Percentiles rank a stretch among this genome's conserved stretches.
phyloP scores from a whole-genome alignment of 1,140 invertebrate species.

The Caligus rogercresseyi region DNA sequence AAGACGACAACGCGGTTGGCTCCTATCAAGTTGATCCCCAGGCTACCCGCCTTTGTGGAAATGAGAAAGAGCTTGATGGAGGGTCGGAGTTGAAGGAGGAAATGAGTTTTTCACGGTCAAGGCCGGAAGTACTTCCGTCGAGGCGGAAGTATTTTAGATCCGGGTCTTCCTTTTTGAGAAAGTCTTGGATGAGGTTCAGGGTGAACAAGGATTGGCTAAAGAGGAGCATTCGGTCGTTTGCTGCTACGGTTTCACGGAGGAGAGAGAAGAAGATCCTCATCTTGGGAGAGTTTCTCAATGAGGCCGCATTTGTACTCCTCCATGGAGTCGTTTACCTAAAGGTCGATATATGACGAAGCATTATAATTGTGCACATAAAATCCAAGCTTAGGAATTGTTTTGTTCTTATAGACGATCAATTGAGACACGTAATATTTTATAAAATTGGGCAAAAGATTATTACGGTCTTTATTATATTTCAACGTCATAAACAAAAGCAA shows the following conservation, averaged over 20 bases:
- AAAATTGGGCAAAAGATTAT: too few species aligned
- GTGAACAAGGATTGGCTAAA: constrained; percentile 94
- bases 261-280: constrained; percentile 87
- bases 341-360: constrained; percentile 15
- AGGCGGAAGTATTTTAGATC: constrained; percentile 33
- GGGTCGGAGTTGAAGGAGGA: constrained; percentile 82
- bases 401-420: too few species aligned
- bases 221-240: constrained; percentile 79
- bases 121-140: constrained; percentile 81
- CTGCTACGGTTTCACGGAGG: constrained; percentile 61
- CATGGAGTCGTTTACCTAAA: constrained; percentile 57
- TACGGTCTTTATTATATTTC: too few species aligned
- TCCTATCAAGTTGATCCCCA: constrained; percentile 93
- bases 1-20: constrained; percentile 93
- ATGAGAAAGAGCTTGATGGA: constrained; percentile 71
- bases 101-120: constrained; percentile 87
- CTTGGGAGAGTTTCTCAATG: constrained; percentile 86
- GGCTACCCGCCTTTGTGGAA: constrained; percentile 86
- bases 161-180: constrained; percentile 50
- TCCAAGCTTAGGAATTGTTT: too few species aligned
- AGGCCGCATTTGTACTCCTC: constrained; percentile 67
- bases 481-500: too few species aligned
- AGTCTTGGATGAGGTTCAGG: constrained; percentile 89
- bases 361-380: too few species aligned
- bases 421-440: too few species aligned